These are phyloP conservation scores for Parochlus steinenii DNA, from an alignment of 2,888 invertebrate species.

Conservation along the genomic window DNA sequence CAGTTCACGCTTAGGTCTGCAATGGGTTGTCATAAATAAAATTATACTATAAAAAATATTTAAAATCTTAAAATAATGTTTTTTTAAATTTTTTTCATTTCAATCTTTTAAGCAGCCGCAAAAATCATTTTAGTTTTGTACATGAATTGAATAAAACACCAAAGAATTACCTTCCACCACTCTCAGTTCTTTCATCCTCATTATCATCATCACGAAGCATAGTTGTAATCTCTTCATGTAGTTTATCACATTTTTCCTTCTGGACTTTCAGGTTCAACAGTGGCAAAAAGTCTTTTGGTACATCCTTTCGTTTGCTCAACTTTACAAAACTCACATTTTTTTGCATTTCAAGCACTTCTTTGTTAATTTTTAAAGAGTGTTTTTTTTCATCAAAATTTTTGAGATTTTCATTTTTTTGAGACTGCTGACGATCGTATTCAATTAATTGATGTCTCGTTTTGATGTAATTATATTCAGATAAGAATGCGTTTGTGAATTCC, in stretches of 20 bases:
- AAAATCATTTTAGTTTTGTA: not conserved
- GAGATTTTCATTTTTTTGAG: slow-evolving; percentile 7
- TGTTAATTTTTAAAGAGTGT: slow-evolving; percentile 1
- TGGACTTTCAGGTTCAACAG: slow-evolving; percentile 9
- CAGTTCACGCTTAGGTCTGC: slow-evolving; percentile 33
- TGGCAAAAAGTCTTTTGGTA: slow-evolving; percentile 4
- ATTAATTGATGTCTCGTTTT: too few species aligned
- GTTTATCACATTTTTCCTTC: slow-evolving; percentile 9
- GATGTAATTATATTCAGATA: slow-evolving; percentile 4
- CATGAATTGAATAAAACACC: not conserved
- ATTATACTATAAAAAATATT: slow-evolving; percentile 2
- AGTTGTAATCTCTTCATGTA: slow-evolving; percentile 7
- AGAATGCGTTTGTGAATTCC: slow-evolving; percentile 6
- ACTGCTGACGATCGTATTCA: slow-evolving; percentile 4
- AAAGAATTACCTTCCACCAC: slow-evolving; percentile 2
- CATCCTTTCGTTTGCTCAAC: slow-evolving; percentile 3
- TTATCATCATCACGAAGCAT: slow-evolving; percentile 1
- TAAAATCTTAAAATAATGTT: not conserved
- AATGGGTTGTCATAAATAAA: too few species aligned
- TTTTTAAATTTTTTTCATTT: not conserved
- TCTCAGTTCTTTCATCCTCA: too few species aligned
- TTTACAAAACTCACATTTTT: slow-evolving; percentile 1
- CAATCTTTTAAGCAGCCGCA: slow-evolving; percentile 4
- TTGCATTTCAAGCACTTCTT: slow-evolving; percentile 1
- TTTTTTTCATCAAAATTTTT: too few species aligned